phyloP scores from a whole-genome alignment of 1,140 invertebrate species.

The Drosophila orena region DNA sequence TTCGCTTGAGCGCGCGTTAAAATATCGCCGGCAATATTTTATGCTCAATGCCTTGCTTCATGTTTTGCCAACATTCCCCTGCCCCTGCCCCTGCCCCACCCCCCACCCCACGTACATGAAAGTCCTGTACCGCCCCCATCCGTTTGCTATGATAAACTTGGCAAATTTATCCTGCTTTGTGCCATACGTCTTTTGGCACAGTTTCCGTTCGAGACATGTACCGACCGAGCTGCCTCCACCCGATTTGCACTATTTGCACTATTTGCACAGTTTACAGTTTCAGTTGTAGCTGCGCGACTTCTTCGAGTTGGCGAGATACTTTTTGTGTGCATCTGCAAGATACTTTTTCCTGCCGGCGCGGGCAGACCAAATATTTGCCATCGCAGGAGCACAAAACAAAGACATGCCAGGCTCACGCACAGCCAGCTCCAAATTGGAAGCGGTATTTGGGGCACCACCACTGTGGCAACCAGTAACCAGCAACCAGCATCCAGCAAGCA shows the following conservation, averaged over 20 bases:
- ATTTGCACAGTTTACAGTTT: constrained; percentile 59
- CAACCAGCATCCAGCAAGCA: neutral
- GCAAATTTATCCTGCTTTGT: constrained; percentile 83
- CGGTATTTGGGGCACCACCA: constrained; percentile 46
- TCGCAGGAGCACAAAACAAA: constrained; percentile 48
- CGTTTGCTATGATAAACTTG: constrained; percentile 77
- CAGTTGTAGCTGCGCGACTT: constrained; percentile 48
- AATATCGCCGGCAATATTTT: constrained; percentile 83
- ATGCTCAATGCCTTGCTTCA: constrained; percentile 72
- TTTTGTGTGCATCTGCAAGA: constrained; percentile 46
- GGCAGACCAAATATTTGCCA: constrained; percentile 70
- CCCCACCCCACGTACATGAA: neutral
- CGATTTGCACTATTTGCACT: constrained; percentile 64
- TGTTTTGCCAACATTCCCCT: constrained; percentile 68
- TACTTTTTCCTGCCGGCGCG: constrained; percentile 33
- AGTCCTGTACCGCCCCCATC: constrained; percentile 23
- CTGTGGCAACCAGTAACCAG: neutral
- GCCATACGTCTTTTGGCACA: constrained; percentile 82
- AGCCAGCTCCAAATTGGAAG: constrained; percentile 40
- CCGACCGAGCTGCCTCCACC: neutral
- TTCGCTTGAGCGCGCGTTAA: constrained; percentile 79
- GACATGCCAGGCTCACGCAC: constrained; percentile 56
- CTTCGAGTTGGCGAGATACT: constrained; percentile 56
- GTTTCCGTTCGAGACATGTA: constrained; percentile 60
- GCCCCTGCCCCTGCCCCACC: too few species aligned